phyloP scores from a whole-genome alignment of 2,113 vertebrate genomes.

The Actenoides hombroni region DNA sequence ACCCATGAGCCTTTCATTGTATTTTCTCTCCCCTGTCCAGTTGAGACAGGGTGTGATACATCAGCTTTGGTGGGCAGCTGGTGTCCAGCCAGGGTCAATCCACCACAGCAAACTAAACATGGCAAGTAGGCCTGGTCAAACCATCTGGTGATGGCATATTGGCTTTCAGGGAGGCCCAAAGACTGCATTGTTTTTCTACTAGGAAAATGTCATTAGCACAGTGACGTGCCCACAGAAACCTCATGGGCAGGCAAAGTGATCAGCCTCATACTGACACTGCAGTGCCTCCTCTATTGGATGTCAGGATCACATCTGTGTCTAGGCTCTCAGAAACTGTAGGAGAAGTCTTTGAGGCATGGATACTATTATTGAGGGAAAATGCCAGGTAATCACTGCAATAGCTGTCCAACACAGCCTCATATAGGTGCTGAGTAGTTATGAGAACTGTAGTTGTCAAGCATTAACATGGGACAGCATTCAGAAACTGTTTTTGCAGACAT shows the following conservation, averaged over 20 bases:
- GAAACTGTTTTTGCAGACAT: neutral
- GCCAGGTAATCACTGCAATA: neutral
- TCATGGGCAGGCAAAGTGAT: neutral
- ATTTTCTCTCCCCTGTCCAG: neutral
- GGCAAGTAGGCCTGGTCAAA: neutral
- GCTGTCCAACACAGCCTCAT: neutral
- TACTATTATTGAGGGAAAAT: neutral
- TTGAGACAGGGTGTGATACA: neutral
- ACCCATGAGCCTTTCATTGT: neutral
- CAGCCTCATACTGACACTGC: neutral
- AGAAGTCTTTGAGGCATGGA: neutral
- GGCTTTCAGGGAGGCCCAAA: neutral
- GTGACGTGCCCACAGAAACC: neutral
- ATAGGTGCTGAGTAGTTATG: conserved; percentile 1
- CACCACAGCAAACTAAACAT: neutral
- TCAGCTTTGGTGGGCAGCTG: neutral
- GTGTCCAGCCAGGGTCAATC: neutral
- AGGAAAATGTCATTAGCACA: neutral
- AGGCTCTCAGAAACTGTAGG: neutral
- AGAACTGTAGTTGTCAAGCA: neutral
- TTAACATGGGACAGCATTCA: neutral
- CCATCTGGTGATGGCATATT: neutral
- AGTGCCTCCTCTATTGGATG: neutral
- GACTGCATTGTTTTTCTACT: neutral
- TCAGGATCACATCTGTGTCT: neutral